Evolutionary conservation across 2,888 invertebrate species (phyloP), one percentile per base, ranked within the genome.

Genomic region (Epinotia nisella): DNA sequence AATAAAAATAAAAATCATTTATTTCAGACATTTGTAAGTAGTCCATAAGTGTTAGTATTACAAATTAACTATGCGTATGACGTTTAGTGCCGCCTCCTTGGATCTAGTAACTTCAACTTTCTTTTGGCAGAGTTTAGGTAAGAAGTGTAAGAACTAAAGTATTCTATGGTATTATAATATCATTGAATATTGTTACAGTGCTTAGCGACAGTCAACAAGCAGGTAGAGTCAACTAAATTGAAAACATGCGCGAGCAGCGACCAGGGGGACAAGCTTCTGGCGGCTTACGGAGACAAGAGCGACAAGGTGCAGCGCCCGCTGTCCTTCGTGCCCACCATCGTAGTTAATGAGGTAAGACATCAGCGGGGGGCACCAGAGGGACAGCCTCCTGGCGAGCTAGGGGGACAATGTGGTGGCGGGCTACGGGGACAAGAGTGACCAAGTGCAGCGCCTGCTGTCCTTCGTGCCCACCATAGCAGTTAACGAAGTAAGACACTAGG

Each of bases 261-360:
- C 0, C 86, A 86, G 17, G 94, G 93, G 0, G 87, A 85, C 80
- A 82, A 76, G 3, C 85, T 94, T 58, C 86, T 95, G 35, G 93
- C 94, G 0, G 71, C 88, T 0, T 90, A 94, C 72, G 96, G 96
- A 0, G 94, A 94, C 77, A 87, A 94, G 81, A 95, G 95, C 0
- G 87, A 91, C 72, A 79, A 81, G 0, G 90, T 96, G 4, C 90
- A 93, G 80, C 90, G 94, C 0, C 94, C 95, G 0, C 88, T 96
- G 13, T 81, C 86, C 35, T 95, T 94, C 75, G 96, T 96, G 21
- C 96, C 96, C 11, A 96, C 96, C 35, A 35, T 35, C 35, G 35
- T 35, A 9, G 35, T 35, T 35, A 35, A 35, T 9, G 35, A 35
- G 35, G 35, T 35, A 35, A 35, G 35, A 35, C 35, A 9, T 2